Evolutionary conservation across 2,888 invertebrate species (phyloP).

Genomic region (Melolontha melolontha): DNA sequence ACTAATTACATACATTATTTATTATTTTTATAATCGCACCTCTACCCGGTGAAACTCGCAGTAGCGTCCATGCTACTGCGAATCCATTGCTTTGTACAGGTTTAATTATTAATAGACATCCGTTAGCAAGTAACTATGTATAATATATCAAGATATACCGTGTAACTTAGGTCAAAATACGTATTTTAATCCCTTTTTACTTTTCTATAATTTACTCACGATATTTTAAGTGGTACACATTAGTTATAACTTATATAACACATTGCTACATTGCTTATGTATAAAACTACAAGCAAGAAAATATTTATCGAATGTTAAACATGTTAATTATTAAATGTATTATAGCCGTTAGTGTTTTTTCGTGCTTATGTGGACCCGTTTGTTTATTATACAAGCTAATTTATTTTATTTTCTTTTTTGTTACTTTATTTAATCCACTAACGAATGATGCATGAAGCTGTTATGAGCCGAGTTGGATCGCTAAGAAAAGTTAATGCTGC

Average conservation of each 20-base stretch:
- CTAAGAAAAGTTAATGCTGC: constrained; percentile 53
- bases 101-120: no score
- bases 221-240: neutral
- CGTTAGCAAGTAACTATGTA: no score
- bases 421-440: constrained; percentile 45
- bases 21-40: no score
- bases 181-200: no score
- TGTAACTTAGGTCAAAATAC: no score
- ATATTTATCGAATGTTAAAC: neutral
- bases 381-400: constrained; percentile 27
- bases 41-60: no score
- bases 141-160: no score
- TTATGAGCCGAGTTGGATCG: constrained; percentile 60
- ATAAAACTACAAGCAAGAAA: neutral
- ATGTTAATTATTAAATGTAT: neutral
- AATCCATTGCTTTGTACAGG: no score
- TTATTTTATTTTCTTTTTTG: constrained; percentile 46
- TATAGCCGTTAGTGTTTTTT: neutral
- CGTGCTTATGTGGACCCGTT: neutral
- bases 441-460: constrained; percentile 56
- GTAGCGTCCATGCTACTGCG: no score
- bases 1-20: no score
- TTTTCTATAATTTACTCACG: neutral
- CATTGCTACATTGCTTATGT: neutral
- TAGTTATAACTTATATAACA: no score